Percentiles rank a stretch among this genome's conserved stretches.
phyloP scores from a whole-genome alignment of 2,797 vertebrate genomes.

The Rostrhamus sociabilis region DNA sequence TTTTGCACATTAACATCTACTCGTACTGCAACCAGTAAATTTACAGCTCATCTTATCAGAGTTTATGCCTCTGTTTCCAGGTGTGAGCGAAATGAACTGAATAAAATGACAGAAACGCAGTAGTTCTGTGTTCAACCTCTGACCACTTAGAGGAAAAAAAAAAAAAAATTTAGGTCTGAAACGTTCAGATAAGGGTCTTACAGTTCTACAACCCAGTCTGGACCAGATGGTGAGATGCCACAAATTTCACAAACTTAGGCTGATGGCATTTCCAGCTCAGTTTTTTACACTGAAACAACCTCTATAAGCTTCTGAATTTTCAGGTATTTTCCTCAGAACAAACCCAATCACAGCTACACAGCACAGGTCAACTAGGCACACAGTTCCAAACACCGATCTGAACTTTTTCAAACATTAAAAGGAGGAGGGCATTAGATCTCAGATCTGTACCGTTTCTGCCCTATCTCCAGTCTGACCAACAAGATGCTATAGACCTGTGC shows the following conservation, averaged over 20 bases:
- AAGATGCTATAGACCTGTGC: neutral
- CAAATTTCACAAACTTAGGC: neutral
- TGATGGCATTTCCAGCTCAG: neutral
- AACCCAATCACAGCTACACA: neutral
- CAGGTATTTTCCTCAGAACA: neutral
- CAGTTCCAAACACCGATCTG: neutral
- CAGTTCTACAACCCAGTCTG: neutral
- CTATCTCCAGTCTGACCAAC: neutral
- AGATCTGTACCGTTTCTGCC: neutral
- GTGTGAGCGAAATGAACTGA: neutral
- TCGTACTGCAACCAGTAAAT: neutral
- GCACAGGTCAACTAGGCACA: neutral
- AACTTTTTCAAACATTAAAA: neutral
- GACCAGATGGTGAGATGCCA: neutral
- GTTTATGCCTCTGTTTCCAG: neutral
- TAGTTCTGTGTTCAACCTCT: neutral
- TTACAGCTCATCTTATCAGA: neutral
- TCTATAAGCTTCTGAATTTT: neutral
- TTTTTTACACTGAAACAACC: neutral
- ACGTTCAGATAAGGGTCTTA: neutral
- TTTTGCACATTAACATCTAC: slow-evolving; percentile 17
- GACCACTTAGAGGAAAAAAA: neutral
- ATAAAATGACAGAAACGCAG: fast-evolving
- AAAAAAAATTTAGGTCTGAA: neutral
- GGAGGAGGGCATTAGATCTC: neutral